Evolutionary conservation across 2,113 vertebrate species (phyloP).

Genomic region (Himantopus leucocephalus): DNA sequence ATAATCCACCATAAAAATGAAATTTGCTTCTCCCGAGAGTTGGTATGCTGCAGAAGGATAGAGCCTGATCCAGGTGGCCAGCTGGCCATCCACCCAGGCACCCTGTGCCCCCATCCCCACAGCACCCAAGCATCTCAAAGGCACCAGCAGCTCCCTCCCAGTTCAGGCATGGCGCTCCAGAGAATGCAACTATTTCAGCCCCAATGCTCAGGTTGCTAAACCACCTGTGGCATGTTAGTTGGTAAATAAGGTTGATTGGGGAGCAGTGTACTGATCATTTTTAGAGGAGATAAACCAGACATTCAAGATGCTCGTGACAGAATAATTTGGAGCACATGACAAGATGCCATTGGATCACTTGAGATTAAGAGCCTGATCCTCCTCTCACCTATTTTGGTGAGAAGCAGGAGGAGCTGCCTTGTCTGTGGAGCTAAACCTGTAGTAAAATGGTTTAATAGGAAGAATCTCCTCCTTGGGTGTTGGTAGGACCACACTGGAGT

Average conservation of each 20-base stretch:
- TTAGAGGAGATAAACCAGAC: slow-evolving; percentile 13
- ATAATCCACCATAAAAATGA: background rate
- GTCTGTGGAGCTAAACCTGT: background rate
- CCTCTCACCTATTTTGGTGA: background rate
- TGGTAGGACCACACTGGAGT: background rate
- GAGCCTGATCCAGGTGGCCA: background rate
- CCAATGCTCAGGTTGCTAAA: background rate
- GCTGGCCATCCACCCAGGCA: background rate
- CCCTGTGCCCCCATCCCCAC: background rate
- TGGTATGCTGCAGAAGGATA: background rate
- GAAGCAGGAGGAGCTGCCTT: background rate
- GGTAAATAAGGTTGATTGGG: slow-evolving; percentile 4
- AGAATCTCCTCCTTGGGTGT: background rate
- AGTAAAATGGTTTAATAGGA: background rate
- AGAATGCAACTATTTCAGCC: background rate
- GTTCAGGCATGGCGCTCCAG: background rate
- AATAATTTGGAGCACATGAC: background rate
- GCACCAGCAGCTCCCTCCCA: background rate
- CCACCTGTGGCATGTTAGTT: background rate
- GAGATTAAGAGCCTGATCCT: background rate
- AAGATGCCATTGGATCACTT: background rate
- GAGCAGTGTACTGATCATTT: background rate
- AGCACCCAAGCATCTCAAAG: background rate
- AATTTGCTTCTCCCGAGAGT: background rate
- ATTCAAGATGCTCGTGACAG: background rate